These are phyloP conservation scores for Patiria miniata DNA, from an alignment of 35 echinoderm and acorn worm genomes.

Conservation along the genomic window DNA sequence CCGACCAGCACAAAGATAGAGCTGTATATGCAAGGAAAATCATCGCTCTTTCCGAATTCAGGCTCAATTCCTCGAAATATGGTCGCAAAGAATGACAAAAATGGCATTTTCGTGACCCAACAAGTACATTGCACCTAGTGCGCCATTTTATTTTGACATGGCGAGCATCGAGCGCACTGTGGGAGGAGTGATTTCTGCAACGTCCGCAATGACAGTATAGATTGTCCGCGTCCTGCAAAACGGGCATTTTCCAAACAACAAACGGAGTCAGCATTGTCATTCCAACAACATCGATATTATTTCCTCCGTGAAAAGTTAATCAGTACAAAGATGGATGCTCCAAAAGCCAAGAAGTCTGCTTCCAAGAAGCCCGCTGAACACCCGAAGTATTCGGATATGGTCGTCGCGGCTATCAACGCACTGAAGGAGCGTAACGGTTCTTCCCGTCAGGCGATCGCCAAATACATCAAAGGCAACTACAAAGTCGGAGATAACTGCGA, in stretches of 20 bases:
- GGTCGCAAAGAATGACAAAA: not conserved
- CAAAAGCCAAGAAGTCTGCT: not conserved
- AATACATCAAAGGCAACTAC: slow-evolving; percentile 87
- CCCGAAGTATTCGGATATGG: slow-evolving; percentile 89
- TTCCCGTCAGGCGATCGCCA: slow-evolving; percentile 86
- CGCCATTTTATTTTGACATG: slow-evolving; percentile 26
- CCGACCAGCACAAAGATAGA: not conserved
- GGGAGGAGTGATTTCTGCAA: slow-evolving; percentile 47
- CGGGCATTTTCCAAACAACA: not conserved
- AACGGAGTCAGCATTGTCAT: not conserved
- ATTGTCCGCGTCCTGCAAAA: not conserved
- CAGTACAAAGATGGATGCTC: not conserved
- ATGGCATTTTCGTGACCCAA: not conserved
- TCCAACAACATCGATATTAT: not conserved
- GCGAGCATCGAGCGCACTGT: not conserved
- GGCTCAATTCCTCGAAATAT: not conserved
- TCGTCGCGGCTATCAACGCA: slow-evolving; percentile 61
- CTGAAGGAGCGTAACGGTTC: slow-evolving; percentile 79
- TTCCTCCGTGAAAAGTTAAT: not conserved
- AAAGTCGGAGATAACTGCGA: slow-evolving; percentile 72
- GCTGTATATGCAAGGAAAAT: not conserved
- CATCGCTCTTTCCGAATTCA: not conserved
- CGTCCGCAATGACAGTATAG: slow-evolving; percentile 54
- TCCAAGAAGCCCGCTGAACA: slow-evolving; percentile 56
- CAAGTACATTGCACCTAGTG: slow-evolving; percentile 39